Percentiles rank a stretch among this genome's conserved stretches.
Conservation (phyloP, 2,113 vertebrate genomes). For the Cavia aperea region DNA sequence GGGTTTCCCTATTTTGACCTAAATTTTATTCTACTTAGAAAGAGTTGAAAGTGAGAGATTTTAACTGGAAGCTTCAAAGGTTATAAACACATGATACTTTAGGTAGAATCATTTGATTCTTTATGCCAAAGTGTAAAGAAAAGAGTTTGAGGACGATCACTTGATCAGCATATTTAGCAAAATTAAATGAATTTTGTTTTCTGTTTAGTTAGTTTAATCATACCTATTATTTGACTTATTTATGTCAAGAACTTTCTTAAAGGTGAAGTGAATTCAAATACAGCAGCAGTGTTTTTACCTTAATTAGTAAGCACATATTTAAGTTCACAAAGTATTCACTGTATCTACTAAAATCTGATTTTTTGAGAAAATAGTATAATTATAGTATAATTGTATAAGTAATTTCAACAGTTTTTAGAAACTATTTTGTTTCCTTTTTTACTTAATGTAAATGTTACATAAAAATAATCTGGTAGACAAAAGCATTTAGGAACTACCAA, state of each 20-base stretch:
- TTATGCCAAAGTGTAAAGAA: background rate
- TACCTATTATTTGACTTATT: constrained; percentile 75
- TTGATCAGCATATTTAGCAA: constrained; percentile 69
- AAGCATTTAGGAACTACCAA: background rate
- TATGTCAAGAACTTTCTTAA: constrained; percentile 74
- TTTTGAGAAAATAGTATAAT: background rate
- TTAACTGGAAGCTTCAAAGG: background rate
- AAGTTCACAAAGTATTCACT: constrained; percentile 35
- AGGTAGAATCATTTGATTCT: constrained; percentile 28
- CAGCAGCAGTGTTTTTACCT: constrained; percentile 51
- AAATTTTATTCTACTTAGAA: constrained; percentile 7
- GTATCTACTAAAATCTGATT: background rate
- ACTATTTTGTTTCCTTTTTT: background rate
- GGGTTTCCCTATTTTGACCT: background rate
- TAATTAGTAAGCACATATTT: constrained; percentile 49
- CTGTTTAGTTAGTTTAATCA: constrained; percentile 75
- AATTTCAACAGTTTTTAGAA: background rate
- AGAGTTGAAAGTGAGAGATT: background rate
- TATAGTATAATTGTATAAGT: background rate
- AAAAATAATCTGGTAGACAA: background rate
- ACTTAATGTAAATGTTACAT: background rate
- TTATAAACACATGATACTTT: background rate
- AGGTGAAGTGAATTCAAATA: constrained; percentile 52
- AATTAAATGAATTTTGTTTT: constrained; percentile 75
- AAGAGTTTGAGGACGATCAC: constrained; percentile 45